Evolutionary conservation across 2,888 invertebrate species (phyloP), one percentile per base, ranked within the genome.

Genomic region (Lycocerus yunnanus): DNA sequence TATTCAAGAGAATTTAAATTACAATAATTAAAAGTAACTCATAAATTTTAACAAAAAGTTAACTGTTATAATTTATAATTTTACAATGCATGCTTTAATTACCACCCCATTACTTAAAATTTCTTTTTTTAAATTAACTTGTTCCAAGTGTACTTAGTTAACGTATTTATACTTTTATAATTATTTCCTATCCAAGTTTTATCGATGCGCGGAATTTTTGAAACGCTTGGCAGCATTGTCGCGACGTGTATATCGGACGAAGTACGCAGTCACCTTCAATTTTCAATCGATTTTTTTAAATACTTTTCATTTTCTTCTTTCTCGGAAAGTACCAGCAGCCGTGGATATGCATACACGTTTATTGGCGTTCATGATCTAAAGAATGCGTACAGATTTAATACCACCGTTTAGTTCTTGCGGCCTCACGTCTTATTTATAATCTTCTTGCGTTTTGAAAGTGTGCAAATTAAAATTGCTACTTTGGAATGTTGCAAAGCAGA

Each of bases 401-500:
- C 43, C 43, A 43, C n/a, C 43, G 43, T 43, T 43, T 43, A 43
- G 43, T 43, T 43, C n/a, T 43, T 43, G 43, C 43, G 13, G 43
- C 43, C 43, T 43, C 43, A 43, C 43, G 43, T 43, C 43, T 5
- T n/a, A 43, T 43, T 43, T n/a, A 43, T 43, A 43, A 43, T 43
- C 43, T 43, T 43, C 43, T n/a, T 63, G 61, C 15, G 15, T 63
- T 65, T 58, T 20, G 68, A 68, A 72, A 66, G 66, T 67, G 60
- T 43, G 67, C 60, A 71, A 66, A 71, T 59, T 71, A 58, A 73
- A 70, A 74, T 65, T 66, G 71, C 66, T 63, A 58, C 68, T 66
- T 75, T 67, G 75, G 75, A 75, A 75, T 75, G 75, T 59, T 71
- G 69, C 18, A 60, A 43, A 63, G 66, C 63, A 60, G 24, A 69